phyloP scores from a whole-genome alignment of 2,113 vertebrate genomes.

The Spea bombifrons region DNA sequence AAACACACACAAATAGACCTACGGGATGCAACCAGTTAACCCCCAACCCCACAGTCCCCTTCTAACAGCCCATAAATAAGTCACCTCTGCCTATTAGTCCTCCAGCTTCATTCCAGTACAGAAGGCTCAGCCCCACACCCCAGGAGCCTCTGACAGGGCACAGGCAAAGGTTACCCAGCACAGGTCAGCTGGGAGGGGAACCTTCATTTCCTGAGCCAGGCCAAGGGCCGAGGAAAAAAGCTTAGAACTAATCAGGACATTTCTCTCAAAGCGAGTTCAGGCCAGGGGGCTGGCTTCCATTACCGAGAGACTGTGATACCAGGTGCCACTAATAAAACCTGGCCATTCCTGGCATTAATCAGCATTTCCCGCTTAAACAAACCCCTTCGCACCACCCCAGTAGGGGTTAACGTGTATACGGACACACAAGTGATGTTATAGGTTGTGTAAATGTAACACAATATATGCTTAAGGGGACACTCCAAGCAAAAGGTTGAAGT shows the following conservation, averaged over 20 bases:
- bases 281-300: slow-evolving; percentile 73
- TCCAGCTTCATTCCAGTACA: slow-evolving; percentile 18
- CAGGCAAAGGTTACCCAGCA: slow-evolving; percentile 70
- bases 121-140: slow-evolving; percentile 74
- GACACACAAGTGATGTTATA: too few relatives aligned
- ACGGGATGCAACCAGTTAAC: slow-evolving; percentile 68
- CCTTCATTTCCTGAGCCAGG: slow-evolving; percentile 88
- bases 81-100: slow-evolving; percentile 49
- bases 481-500: too few relatives aligned
- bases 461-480: too few relatives aligned
- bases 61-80: slow-evolving; percentile 60
- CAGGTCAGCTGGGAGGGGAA: slow-evolving; percentile 72
- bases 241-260: slow-evolving; percentile 83
- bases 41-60: slow-evolving; percentile 45
- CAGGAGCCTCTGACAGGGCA: slow-evolving; percentile 69
- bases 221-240: slow-evolving; percentile 59
- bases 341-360: slow-evolving; percentile 44
- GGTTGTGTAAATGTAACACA: too few relatives aligned
- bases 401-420: background rate
- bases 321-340: slow-evolving; percentile 85
- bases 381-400: background rate
- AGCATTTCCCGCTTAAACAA: slow-evolving; percentile 24
- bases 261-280: slow-evolving; percentile 66
- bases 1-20: background rate
- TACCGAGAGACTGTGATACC: slow-evolving; percentile 68